These are phyloP conservation scores for Silurus aristotelis DNA, from an alignment of 2,797 vertebrate species.

Conservation along the genomic window DNA sequence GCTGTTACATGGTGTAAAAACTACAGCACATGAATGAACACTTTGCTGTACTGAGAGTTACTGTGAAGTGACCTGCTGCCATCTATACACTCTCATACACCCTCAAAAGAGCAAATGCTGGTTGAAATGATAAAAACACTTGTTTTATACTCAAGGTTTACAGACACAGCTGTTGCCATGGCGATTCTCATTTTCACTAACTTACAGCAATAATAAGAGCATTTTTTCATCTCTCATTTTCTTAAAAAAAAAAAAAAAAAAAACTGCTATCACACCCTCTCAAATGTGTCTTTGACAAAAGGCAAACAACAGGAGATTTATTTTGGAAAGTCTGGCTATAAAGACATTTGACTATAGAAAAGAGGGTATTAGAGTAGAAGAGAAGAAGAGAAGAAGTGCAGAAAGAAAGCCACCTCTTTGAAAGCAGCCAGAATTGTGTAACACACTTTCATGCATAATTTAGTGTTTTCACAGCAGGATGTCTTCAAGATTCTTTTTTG, in stretches of 20 bases:
- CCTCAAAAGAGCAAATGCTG: slow-evolving; percentile 11
- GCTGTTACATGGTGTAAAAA: neutral
- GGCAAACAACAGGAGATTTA: neutral
- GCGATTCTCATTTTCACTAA: slow-evolving; percentile 29
- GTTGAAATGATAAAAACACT: slow-evolving; percentile 32
- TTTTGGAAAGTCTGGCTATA: neutral
- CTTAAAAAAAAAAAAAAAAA: neutral
- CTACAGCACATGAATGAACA: neutral
- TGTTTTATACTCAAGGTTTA: slow-evolving; percentile 34
- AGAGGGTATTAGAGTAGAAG: neutral
- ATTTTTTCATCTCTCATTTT: slow-evolving; percentile 12
- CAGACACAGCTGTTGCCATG: slow-evolving; percentile 46
- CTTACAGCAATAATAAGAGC: slow-evolving; percentile 7
- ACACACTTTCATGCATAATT: slow-evolving; percentile 29
- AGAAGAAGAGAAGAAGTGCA: neutral
- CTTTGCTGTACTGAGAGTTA: slow-evolving; percentile 16
- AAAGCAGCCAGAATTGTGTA: neutral
- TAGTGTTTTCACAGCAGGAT: slow-evolving; percentile 34
- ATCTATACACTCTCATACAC: neutral
- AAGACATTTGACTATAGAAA: neutral
- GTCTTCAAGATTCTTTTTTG: neutral
- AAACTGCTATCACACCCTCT: neutral
- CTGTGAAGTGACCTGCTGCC: neutral
- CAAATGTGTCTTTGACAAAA: slow-evolving; percentile 22
- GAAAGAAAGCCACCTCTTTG: neutral